These are phyloP conservation scores for Mastacembelus armatus DNA, from an alignment of 2,797 vertebrate genomes.

Conservation along the genomic window DNA sequence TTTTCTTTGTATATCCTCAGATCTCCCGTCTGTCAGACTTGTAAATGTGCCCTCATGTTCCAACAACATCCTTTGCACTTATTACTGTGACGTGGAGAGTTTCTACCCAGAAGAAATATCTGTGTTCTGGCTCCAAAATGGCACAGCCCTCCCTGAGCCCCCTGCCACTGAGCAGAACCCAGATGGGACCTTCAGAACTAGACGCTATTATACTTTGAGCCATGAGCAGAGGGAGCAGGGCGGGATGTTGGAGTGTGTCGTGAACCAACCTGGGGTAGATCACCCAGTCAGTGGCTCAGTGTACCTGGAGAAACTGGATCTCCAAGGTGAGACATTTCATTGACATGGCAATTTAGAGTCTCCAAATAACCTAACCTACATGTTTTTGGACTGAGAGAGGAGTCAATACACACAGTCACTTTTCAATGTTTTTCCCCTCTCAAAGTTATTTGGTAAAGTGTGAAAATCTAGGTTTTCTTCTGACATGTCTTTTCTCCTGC, in stretches of 20 bases:
- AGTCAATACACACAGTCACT: too few species aligned
- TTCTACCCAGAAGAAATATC: conserved; percentile 82
- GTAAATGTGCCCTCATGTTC: conserved; percentile 59
- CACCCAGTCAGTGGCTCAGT: conserved; percentile 62
- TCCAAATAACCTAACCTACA: too few species aligned
- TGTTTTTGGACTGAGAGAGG: too few species aligned
- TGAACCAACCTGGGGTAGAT: conserved; percentile 84
- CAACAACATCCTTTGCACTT: conserved; percentile 70
- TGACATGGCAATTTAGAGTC: fast-evolving
- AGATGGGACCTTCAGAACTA: conserved; percentile 78
- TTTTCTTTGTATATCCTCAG: conserved; percentile 61
- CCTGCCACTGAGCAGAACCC: conserved; percentile 58
- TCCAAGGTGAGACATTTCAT: conserved; percentile 55
- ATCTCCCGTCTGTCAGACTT: conserved; percentile 70
- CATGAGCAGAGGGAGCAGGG: conserved; percentile 75
- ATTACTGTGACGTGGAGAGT: conserved; percentile 81
- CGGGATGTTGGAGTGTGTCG: conserved; percentile 83
- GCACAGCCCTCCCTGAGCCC: conserved; percentile 66
- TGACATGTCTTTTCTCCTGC: background rate
- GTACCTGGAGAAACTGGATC: conserved; percentile 65
- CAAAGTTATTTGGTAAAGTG: background rate
- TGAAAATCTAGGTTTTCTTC: background rate
- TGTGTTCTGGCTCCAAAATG: conserved; percentile 82
- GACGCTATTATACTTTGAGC: conserved; percentile 80
- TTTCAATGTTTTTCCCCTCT: background rate